Evolutionary conservation across 1,140 invertebrate species (phyloP).

Genomic region (Drosophila sechellia): DNA sequence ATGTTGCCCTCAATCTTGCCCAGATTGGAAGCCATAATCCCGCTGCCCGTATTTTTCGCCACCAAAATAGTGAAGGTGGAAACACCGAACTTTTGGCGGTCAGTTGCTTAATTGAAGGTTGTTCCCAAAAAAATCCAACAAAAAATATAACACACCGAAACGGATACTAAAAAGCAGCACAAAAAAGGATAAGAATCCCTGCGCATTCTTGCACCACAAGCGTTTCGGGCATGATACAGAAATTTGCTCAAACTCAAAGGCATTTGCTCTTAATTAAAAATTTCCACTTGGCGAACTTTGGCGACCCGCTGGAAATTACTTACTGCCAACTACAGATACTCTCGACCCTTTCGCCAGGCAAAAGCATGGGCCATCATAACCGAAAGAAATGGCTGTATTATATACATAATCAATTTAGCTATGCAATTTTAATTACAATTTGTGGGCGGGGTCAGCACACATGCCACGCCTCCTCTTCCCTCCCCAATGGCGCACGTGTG

Average conservation of each 20-base stretch:
- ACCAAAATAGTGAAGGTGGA: conserved; percentile 41
- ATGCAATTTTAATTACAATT: conserved; percentile 80
- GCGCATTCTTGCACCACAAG: conserved; percentile 41
- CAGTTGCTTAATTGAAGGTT: conserved; percentile 74
- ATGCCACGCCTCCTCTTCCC: conserved; percentile 15
- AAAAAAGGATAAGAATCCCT: conserved; percentile 18
- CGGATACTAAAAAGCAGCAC: background rate
- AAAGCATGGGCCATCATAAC: conserved; percentile 2
- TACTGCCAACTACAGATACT: conserved; percentile 61
- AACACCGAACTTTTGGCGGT: conserved; percentile 70
- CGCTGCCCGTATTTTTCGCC: conserved; percentile 8
- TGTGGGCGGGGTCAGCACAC: conserved; percentile 70
- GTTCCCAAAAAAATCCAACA: background rate
- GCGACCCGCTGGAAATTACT: conserved; percentile 64
- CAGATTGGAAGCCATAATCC: conserved; percentile 50
- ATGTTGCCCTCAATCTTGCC: conserved; percentile 54
- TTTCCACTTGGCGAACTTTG: conserved; percentile 73
- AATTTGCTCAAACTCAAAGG: conserved; percentile 68
- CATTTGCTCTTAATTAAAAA: conserved; percentile 82
- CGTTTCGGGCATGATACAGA: conserved; percentile 24
- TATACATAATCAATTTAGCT: conserved; percentile 75
- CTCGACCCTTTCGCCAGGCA: background rate
- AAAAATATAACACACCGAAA: background rate
- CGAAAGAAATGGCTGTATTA: conserved; percentile 44
- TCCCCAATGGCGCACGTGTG: background rate